Evolutionary conservation across 2,113 vertebrate genomes (phyloP), one percentile per base, ranked within the genome.

Genomic region (Neopipo cinnamomea): DNA sequence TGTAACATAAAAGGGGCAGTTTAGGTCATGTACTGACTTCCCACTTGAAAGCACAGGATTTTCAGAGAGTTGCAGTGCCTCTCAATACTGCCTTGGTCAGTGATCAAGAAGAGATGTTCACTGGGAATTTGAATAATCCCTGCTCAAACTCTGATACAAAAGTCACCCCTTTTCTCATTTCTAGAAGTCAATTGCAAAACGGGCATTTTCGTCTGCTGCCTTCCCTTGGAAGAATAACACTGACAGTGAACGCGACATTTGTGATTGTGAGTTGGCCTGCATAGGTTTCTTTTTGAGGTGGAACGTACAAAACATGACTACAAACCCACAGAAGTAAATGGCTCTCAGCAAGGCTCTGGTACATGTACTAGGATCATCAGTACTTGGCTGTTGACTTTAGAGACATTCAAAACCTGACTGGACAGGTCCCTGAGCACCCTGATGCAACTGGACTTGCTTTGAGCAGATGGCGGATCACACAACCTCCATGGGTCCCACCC

Each of bases 381-480:
- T 25, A 30, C 28, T 21, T 0, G 0, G 12, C 59, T 73, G n/a
- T 6, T 58, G 37, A 50, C 31, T 73, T 76, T 3, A 58, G 35
- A 84, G 42, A 50, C 39, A 35, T 27, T 83, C 37, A 74, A 24
- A 83, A 73, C 35, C 42, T 59, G 47, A 42, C 44, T 84, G 49
- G 21, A 11, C 35, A 77, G 50, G 30, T 28, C 49, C 25, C 82
- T 46, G 58, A 92, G 53, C 63, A 65, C 30, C 46, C 41, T 71
- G n/a, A 50, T 53, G 9, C 46, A 83, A 47, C 30, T 39, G 33
- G 72, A 80, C 14, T 30, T 47, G 33, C 50, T 74, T 37, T 66
- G 50, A 62, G 52, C 63, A 55, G 44, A 12, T 50, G 20, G 9
- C 80, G 79, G 79, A 53, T 55, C 71, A 37, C 41, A 65, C 0